Percentiles rank a stretch among this genome's conserved stretches.
These are phyloP conservation scores for Hormiphora californensis DNA, from an alignment of 37 sponge, comb jelly and placozoan genomes.

Conservation along the genomic window DNA sequence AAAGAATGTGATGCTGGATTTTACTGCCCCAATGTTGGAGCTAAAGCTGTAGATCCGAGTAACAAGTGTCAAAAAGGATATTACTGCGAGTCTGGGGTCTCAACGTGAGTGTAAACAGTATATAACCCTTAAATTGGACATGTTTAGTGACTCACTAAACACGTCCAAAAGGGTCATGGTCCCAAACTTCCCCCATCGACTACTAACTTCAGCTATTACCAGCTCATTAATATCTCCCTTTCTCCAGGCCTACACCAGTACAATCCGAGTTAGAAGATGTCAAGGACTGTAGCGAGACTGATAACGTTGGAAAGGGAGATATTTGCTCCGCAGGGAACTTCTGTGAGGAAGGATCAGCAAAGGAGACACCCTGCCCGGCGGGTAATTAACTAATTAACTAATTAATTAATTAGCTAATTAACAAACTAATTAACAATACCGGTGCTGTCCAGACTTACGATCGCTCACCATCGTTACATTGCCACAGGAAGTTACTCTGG, in stretches of 20 bases:
- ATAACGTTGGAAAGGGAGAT: neutral
- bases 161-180: too few species aligned
- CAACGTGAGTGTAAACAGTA: constrained; percentile 55
- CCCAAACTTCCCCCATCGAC: too few species aligned
- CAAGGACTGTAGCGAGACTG: neutral
- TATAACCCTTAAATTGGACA: too few species aligned
- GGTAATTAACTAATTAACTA: constrained; percentile 53
- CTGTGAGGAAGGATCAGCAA: constrained; percentile 34
- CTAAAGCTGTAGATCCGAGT: neutral
- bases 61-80: constrained; percentile 46
- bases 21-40: constrained; percentile 38
- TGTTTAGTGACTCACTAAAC: too few species aligned
- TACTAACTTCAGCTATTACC: too few species aligned
- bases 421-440: constrained; percentile 20
- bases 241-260: neutral
- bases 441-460: neutral
- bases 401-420: too few species aligned
- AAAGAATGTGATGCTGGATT: constrained; percentile 52
- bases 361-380: constrained; percentile 18
- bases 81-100: constrained; percentile 35
- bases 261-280: neutral
- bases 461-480: neutral
- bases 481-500: constrained; percentile 7
- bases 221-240: too few species aligned
- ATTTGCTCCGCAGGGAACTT: constrained; percentile 50